phyloP scores from a whole-genome alignment of 2,797 vertebrate species.

The Clarias platycephalus region DNA sequence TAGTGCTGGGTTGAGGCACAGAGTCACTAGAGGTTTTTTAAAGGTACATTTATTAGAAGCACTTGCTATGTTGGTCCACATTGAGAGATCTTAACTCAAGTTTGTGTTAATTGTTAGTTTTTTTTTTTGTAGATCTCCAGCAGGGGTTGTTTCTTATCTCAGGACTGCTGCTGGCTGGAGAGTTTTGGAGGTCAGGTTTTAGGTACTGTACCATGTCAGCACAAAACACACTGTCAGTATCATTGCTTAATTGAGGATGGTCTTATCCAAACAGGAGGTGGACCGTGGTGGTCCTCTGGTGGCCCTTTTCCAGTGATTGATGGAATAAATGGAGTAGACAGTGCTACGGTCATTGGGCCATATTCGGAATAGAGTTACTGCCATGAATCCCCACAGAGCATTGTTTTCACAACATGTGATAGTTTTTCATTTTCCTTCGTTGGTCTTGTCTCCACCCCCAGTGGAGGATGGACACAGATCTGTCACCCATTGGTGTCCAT shows the following conservation, averaged over 20 bases:
- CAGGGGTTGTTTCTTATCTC: background rate
- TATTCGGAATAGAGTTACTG: background rate
- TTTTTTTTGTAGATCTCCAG: background rate
- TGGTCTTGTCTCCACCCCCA: background rate
- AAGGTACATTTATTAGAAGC: background rate
- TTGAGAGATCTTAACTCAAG: background rate
- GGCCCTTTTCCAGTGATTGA: background rate
- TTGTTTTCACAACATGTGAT: background rate
- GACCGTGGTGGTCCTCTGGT: background rate
- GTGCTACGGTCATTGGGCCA: background rate
- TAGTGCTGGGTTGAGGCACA: background rate
- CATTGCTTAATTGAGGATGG: background rate
- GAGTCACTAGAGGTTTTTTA: background rate
- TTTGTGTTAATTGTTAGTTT: too few species aligned
- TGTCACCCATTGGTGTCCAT: background rate
- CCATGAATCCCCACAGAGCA: background rate
- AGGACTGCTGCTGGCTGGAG: background rate
- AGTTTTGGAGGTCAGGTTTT: background rate
- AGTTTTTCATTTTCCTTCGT: background rate
- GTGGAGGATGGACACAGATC: background rate
- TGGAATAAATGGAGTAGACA: background rate
- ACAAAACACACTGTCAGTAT: background rate
- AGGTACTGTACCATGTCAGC: background rate
- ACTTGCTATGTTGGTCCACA: background rate
- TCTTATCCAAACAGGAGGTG: conserved; percentile 2